Evolutionary conservation across 2,888 invertebrate genomes (phyloP).

Genomic region (Nemotelus pantherinus): DNA sequence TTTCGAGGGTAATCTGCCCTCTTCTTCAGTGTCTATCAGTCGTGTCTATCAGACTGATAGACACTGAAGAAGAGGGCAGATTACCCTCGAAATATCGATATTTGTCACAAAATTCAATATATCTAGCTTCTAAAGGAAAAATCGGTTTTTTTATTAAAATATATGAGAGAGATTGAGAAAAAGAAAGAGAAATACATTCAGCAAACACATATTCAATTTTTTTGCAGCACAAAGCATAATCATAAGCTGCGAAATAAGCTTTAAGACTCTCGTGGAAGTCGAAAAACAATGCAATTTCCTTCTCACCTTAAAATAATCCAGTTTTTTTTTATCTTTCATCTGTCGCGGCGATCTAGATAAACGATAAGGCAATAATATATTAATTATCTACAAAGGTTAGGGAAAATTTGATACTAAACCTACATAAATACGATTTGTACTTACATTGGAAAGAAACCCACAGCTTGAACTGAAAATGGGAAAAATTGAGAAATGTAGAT

Average conservation of each 20-base stretch:
- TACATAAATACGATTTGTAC: conserved; percentile 48
- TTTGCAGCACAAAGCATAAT: not conserved
- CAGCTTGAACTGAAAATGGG: conserved; percentile 55
- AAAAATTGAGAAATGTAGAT: not conserved
- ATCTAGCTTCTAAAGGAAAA: too few species aligned
- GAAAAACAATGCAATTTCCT: too few species aligned
- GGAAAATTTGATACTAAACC: not conserved
- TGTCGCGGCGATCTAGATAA: conserved; percentile 58
- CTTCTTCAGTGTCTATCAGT: too few species aligned
- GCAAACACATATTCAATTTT: not conserved
- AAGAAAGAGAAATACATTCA: not conserved
- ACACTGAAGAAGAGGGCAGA: too few species aligned
- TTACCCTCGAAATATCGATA: too few species aligned
- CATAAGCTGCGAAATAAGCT: not conserved
- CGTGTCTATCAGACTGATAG: too few species aligned
- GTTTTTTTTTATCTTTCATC: conserved; percentile 57
- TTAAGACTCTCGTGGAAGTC: not conserved
- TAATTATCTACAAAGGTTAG: not conserved
- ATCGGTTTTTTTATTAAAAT: too few species aligned
- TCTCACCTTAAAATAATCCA: conserved; percentile 44
- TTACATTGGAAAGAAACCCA: conserved; percentile 59
- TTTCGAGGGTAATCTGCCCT: too few species aligned
- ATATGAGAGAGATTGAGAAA: not conserved
- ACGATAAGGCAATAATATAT: not conserved
- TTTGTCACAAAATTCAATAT: too few species aligned